These are phyloP conservation scores for Orthonychiurus folsomi DNA, from an alignment of 2,888 invertebrate genomes.

Conservation along the genomic window DNA sequence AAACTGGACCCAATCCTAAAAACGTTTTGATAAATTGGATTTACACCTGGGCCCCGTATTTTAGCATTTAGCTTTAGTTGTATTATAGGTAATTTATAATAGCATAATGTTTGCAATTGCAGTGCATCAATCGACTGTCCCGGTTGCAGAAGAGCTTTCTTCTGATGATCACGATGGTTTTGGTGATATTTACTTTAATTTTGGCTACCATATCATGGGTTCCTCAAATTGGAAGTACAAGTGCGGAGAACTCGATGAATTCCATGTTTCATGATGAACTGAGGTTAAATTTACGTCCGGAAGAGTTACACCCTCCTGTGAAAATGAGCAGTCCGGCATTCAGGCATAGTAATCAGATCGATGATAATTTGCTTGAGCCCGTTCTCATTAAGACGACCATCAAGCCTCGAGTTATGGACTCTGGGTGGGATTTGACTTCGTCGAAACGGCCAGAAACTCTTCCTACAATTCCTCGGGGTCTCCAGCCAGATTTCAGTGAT, in stretches of 20 bases:
- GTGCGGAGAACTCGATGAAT: not conserved
- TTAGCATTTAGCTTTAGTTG: not conserved
- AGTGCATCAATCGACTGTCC: conserved; percentile 69
- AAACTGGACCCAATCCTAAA: no score
- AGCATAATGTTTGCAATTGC: not conserved
- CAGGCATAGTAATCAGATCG: not conserved
- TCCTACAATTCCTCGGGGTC: conserved; percentile 22
- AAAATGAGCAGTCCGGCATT: not conserved
- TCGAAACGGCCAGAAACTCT: conserved; percentile 9
- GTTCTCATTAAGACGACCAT: not conserved
- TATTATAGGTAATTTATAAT: not conserved
- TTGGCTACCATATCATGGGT: conserved; percentile 18
- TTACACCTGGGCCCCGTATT: no score
- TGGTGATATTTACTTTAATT: conserved; percentile 16
- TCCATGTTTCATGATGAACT: not conserved
- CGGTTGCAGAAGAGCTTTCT: conserved; percentile 70
- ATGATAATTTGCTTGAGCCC: not conserved
- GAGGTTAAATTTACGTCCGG: not conserved
- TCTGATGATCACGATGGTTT: conserved; percentile 50
- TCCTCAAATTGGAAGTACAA: conserved; percentile 11
- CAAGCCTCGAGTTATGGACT: not conserved
- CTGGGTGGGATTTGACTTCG: not conserved
- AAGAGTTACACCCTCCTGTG: not conserved
- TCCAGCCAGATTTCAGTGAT: conserved; percentile 24
- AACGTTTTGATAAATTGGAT: no score